phyloP scores from a whole-genome alignment of 2,797 vertebrate species.

The Phataginus tricuspis region DNA sequence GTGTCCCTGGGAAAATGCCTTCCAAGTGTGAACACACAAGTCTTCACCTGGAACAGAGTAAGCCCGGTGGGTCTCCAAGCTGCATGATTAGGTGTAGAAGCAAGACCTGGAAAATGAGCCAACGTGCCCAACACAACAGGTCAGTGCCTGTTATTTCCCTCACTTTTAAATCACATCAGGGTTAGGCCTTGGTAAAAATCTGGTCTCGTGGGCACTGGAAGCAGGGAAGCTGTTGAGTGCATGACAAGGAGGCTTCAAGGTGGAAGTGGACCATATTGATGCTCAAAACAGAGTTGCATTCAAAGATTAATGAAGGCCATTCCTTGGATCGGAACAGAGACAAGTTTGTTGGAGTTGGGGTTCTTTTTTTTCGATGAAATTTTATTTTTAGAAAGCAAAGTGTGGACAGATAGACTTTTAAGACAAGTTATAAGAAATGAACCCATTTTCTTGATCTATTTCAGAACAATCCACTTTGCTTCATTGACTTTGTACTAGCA shows the following conservation, averaged over 20 bases:
- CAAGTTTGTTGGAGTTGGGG: not conserved
- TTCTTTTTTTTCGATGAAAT: not conserved
- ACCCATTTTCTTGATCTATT: slow-evolving; percentile 35
- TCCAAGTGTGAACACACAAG: not conserved
- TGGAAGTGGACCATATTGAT: not conserved
- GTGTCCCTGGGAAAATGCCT: not conserved
- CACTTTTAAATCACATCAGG: not conserved
- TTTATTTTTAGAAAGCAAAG: slow-evolving; percentile 35
- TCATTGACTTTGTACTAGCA: not conserved
- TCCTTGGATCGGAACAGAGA: not conserved
- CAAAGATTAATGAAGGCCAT: not conserved
- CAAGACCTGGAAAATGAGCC: not conserved
- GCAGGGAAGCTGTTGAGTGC: not conserved
- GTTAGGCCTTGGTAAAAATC: not conserved
- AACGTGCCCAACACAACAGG: not conserved
- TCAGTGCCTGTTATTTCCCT: not conserved
- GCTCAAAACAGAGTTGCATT: not conserved
- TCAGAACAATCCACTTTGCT: not conserved
- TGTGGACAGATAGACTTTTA: not conserved
- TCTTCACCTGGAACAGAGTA: not conserved
- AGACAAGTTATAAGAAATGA: slow-evolving; percentile 53
- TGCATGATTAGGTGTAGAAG: not conserved
- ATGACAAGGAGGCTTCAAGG: not conserved
- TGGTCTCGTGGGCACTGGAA: not conserved
- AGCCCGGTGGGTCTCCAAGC: not conserved